These are phyloP conservation scores for Psylliodes chrysocephalus DNA, from an alignment of 2,888 invertebrate species.

Conservation along the genomic window DNA sequence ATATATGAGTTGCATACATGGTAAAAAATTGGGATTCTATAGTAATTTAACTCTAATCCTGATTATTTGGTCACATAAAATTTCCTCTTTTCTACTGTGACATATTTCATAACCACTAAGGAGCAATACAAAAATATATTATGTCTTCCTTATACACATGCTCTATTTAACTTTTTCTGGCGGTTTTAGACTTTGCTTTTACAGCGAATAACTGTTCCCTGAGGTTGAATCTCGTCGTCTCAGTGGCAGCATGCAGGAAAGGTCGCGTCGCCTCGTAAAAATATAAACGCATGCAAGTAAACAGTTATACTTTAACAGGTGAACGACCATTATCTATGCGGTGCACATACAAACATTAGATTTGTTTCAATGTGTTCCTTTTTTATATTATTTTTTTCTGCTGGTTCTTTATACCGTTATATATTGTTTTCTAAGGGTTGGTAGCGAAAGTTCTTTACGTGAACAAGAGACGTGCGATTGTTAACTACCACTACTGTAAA, in stretches of 20 bases:
- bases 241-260: conserved; percentile 4
- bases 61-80: too few relatives aligned
- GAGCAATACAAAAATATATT: too few relatives aligned
- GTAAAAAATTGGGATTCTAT: too few relatives aligned
- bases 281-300: conserved; percentile 38
- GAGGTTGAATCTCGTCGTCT: neutral
- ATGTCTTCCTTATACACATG: neutral
- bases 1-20: too few relatives aligned
- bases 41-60: too few relatives aligned
- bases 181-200: neutral
- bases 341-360: conserved; percentile 31
- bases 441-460: too few relatives aligned
- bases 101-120: too few relatives aligned
- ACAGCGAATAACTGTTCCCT: neutral
- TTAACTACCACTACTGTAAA: too few relatives aligned
- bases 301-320: conserved; percentile 48
- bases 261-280: conserved; percentile 31
- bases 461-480: too few relatives aligned
- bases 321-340: conserved; percentile 48
- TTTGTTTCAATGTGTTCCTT: neutral
- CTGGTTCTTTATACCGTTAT: too few relatives aligned
- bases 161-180: neutral
- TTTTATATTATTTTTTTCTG: neutral
- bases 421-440: too few relatives aligned
- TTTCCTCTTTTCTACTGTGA: too few relatives aligned